A percentile compares a stretch with the other conserved stretches of the same genome.
phyloP scores from a whole-genome alignment of 2,888 invertebrate species.

The Dasypogon diadema region DNA sequence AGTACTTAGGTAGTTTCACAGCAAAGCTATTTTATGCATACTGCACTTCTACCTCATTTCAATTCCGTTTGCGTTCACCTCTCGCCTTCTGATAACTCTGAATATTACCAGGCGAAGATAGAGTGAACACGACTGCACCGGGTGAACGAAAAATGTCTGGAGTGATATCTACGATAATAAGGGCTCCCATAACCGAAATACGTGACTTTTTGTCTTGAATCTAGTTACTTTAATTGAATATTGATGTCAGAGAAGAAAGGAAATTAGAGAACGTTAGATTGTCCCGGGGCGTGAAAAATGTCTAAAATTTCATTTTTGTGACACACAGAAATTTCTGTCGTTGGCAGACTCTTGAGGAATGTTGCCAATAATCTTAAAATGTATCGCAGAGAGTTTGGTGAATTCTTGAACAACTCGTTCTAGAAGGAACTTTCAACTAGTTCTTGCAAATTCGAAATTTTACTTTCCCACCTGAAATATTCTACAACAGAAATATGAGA shows the following conservation, averaged over 20 bases:
- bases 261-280: neutral
- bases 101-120: constrained; percentile 1
- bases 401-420: too few species aligned
- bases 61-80: constrained; percentile 3
- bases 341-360: too few species aligned
- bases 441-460: too few species aligned
- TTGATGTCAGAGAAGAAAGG: neutral
- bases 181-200: constrained; percentile 8
- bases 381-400: too few species aligned
- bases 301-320: neutral
- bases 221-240: constrained; percentile 18
- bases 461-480: too few species aligned
- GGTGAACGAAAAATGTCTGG: neutral
- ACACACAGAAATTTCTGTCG: neutral
- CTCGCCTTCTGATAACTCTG: neutral
- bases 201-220: constrained; percentile 4
- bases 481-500: too few species aligned
- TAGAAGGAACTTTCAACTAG: too few species aligned
- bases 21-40: neutral
- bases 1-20: neutral
- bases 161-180: constrained; percentile 9
- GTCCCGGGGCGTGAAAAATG: neutral
- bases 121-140: constrained; percentile 7
- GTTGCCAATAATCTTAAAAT: too few species aligned
- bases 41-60: constrained; percentile 3